Conservation (phyloP, 2,888 invertebrate genomes). For the Alviniconcha strummeri region DNA sequence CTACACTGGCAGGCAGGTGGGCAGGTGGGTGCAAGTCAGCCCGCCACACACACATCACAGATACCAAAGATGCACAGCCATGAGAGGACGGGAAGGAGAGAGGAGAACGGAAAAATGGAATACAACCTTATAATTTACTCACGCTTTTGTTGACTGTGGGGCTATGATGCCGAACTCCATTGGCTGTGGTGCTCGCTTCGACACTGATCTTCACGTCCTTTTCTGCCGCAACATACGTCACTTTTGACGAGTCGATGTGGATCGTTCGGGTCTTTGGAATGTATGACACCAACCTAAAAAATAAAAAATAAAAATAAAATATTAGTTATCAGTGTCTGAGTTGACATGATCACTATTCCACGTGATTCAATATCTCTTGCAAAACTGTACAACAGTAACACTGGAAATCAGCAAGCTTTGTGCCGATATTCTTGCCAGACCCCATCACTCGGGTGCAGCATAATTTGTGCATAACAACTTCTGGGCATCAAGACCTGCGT, state of each 20-base stretch:
- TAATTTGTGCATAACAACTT: too few relatives aligned
- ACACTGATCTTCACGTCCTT: slow-evolving; percentile 73
- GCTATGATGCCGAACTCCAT: slow-evolving; percentile 58
- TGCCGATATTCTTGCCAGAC: too few relatives aligned
- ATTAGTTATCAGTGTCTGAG: too few relatives aligned
- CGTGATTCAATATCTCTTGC: too few relatives aligned
- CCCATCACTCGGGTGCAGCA: too few relatives aligned
- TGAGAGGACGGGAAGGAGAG: slow-evolving; percentile 7
- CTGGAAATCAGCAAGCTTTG: too few relatives aligned
- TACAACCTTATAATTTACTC: slow-evolving; percentile 43
- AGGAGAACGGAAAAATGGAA: slow-evolving; percentile 28
- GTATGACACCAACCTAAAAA: slow-evolving; percentile 65
- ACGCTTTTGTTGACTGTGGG: slow-evolving; percentile 55
- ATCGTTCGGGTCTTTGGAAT: slow-evolving; percentile 65
- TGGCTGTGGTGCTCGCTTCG: slow-evolving; percentile 67
- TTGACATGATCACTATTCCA: too few relatives aligned
- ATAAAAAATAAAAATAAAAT: slow-evolving; percentile 33
- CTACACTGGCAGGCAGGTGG: too few relatives aligned
- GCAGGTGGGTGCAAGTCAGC: too few relatives aligned
- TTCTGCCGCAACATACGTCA: slow-evolving; percentile 68
- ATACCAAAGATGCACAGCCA: neutral
- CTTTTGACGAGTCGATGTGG: slow-evolving; percentile 64
- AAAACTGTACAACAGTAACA: too few relatives aligned
- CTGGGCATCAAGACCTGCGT: too few relatives aligned
- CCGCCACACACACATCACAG: neutral